Conservation (phyloP, 2,888 invertebrate genomes). For the Achlya flavicornis region DNA sequence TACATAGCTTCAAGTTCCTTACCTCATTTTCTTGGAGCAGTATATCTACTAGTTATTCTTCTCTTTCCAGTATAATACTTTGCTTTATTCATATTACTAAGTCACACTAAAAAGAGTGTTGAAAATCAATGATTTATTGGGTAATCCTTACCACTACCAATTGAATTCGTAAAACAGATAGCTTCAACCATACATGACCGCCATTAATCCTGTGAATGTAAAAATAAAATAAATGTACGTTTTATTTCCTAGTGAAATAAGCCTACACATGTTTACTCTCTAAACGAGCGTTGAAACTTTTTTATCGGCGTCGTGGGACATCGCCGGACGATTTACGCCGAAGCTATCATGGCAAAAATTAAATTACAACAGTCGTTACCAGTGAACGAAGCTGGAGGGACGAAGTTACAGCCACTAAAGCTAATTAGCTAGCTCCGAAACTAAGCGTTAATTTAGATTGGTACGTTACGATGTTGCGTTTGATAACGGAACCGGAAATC, state of each 20-base stretch:
- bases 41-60: too few relatives aligned
- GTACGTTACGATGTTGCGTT: slow-evolving; percentile 42
- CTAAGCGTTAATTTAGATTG: slow-evolving; percentile 70
- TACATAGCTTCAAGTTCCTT: too few relatives aligned
- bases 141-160: background rate
- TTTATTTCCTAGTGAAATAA: slow-evolving; percentile 7
- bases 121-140: background rate
- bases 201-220: background rate
- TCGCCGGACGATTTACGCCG: slow-evolving; percentile 38
- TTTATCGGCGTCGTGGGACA: slow-evolving; percentile 51
- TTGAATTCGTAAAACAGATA: background rate
- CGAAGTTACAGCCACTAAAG: slow-evolving; percentile 62
- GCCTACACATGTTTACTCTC: slow-evolving; percentile 38
- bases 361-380: slow-evolving; percentile 64
- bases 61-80: background rate
- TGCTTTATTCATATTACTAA: too few relatives aligned
- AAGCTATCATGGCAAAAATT: slow-evolving; percentile 61
- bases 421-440: slow-evolving; percentile 71
- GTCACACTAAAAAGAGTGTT: background rate
- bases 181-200: background rate
- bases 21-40: too few relatives aligned
- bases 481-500: slow-evolving; percentile 44
- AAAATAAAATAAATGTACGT: slow-evolving; percentile 9
- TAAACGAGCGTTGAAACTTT: slow-evolving; percentile 51
- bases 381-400: slow-evolving; percentile 30